Percentiles rank a stretch among this genome's conserved stretches.
Conservation (phyloP, 2,797 vertebrate species). For the Mormyrops attenuatus region DNA sequence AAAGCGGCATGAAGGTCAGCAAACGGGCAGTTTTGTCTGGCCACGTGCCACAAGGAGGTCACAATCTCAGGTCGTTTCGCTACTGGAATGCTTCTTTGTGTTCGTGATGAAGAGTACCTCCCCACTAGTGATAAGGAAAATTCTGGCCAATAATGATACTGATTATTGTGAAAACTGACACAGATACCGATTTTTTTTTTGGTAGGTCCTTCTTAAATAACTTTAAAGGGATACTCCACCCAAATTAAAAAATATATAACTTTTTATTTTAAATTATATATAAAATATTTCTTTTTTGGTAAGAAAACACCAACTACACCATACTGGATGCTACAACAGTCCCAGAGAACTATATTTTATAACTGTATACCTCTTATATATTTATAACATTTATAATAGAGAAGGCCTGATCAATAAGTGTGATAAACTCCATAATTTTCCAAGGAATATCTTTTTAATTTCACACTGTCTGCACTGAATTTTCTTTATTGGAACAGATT, state of each 20-base stretch:
- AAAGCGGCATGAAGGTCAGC: slow-evolving; percentile 91
- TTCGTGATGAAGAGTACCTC: background rate
- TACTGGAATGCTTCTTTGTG: background rate
- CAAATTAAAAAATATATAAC: background rate
- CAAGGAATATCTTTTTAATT: no score
- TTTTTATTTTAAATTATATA: no score
- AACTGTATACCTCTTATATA: no score
- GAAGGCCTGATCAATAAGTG: no score
- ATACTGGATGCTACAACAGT: no score
- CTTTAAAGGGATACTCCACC: background rate
- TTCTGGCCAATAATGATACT: background rate
- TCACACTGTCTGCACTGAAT: no score
- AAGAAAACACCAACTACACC: no score
- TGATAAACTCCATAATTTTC: no score
- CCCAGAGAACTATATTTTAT: no score
- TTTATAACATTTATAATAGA: no score
- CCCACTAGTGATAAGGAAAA: background rate
- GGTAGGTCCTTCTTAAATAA: background rate
- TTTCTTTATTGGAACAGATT: no score
- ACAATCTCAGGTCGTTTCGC: background rate
- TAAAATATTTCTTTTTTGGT: no score
- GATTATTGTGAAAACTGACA: background rate
- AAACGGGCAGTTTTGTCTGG: background rate
- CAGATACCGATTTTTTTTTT: background rate
- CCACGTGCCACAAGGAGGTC: background rate